phyloP scores from a whole-genome alignment of 2,888 invertebrate genomes.

The Amphipoea oculea region DNA sequence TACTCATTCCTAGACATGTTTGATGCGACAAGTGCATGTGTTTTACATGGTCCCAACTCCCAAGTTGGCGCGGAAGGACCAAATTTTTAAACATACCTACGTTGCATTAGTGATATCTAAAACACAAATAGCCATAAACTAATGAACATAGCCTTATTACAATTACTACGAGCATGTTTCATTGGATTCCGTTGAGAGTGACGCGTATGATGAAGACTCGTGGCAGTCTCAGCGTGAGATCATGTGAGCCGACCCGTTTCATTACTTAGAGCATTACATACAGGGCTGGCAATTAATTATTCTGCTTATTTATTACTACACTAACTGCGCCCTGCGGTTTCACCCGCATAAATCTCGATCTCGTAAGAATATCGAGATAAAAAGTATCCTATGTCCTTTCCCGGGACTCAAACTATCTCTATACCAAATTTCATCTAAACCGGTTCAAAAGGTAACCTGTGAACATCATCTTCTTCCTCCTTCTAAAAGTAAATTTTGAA shows the following conservation, averaged over 20 bases:
- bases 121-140: not conserved
- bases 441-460: no score
- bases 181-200: constrained; percentile 41
- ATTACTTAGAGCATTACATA: constrained; percentile 53
- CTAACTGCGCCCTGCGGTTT: no score
- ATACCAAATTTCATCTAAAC: no score
- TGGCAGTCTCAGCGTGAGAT: constrained; percentile 77
- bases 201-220: constrained; percentile 42
- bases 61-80: not conserved
- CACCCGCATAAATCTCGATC: no score
- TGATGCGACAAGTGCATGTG: not conserved
- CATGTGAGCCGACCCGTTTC: constrained; percentile 63
- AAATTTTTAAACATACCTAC: not conserved
- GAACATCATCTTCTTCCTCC: not conserved
- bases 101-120: not conserved
- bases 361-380: no score
- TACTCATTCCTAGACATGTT: not conserved
- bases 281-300: constrained; percentile 37
- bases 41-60: not conserved
- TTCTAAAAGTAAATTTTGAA: not conserved
- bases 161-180: constrained; percentile 37
- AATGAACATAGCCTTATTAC: constrained; percentile 21
- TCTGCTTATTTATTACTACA: not conserved
- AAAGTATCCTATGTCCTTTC: no score
- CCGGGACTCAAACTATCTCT: no score